These are phyloP conservation scores for Eublepharis macularius DNA, from an alignment of 2,113 vertebrate genomes.

Conservation along the genomic window DNA sequence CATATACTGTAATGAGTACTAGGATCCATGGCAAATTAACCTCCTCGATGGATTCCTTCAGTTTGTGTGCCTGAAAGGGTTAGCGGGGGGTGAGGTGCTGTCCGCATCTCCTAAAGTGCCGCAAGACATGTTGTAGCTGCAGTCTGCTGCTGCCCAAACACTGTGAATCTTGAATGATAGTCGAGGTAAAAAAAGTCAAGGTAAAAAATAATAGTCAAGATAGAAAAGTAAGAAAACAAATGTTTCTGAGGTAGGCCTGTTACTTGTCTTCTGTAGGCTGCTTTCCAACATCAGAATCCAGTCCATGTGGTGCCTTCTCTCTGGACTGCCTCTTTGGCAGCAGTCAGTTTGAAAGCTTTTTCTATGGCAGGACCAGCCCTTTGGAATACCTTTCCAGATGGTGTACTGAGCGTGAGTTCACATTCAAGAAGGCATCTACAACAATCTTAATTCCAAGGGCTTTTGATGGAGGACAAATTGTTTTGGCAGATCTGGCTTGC, in stretches of 20 bases:
- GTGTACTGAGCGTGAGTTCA: too few relatives aligned
- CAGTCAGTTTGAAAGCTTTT: too few relatives aligned
- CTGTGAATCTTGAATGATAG: background rate
- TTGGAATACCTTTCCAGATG: too few relatives aligned
- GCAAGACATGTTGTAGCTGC: background rate
- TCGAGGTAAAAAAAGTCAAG: background rate
- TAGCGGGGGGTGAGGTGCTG: background rate
- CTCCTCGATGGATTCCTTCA: background rate
- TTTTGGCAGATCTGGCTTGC: too few relatives aligned
- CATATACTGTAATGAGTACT: background rate
- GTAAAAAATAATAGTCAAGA: background rate
- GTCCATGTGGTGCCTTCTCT: too few relatives aligned
- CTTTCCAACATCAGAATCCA: background rate
- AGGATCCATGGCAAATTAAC: background rate
- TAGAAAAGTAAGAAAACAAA: background rate
- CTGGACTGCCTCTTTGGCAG: too few relatives aligned
- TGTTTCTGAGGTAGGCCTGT: background rate
- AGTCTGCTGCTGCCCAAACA: too few relatives aligned
- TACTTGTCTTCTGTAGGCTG: background rate
- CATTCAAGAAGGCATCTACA: too few relatives aligned
- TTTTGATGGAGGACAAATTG: too few relatives aligned
- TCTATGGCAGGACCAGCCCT: too few relatives aligned
- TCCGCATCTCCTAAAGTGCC: background rate
- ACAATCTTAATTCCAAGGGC: too few relatives aligned
- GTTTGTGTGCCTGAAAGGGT: background rate